Percentiles rank a stretch among this genome's conserved stretches.
Conservation (phyloP, 2,888 invertebrate species). For the Thecocarcelia acutangulata region DNA sequence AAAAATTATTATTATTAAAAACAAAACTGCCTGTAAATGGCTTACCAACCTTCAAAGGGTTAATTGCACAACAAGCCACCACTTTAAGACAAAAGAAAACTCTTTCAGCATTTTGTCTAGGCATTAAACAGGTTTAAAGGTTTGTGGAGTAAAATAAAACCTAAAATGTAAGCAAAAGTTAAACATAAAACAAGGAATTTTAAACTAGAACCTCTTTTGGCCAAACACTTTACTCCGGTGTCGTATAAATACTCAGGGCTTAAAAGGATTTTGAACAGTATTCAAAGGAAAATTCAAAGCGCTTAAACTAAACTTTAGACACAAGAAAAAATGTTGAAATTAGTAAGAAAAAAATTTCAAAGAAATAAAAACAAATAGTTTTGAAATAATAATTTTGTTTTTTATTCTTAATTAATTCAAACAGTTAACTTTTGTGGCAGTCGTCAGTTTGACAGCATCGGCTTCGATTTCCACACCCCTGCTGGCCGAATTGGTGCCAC, state of each 20-base stretch:
- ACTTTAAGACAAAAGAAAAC: neutral
- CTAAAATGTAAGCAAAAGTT: neutral
- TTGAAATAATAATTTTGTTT: neutral
- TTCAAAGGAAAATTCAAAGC: neutral
- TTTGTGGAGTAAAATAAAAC: neutral
- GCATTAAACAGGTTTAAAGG: slow-evolving; percentile 32
- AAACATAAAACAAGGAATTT: slow-evolving; percentile 5
- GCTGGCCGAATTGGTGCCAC: slow-evolving; percentile 70
- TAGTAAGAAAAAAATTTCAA: slow-evolving; percentile 47
- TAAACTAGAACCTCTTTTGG: slow-evolving; percentile 34
- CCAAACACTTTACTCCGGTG: neutral
- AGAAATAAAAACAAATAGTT: neutral
- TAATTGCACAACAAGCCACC: slow-evolving; percentile 15
- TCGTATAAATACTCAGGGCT: slow-evolving; percentile 40
- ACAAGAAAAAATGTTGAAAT: slow-evolving; percentile 48
- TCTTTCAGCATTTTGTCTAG: slow-evolving; percentile 19
- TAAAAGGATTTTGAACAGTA: slow-evolving; percentile 13
- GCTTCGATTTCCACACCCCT: slow-evolving; percentile 73
- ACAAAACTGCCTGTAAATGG: too few species aligned
- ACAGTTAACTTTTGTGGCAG: slow-evolving; percentile 43
- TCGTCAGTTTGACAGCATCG: slow-evolving; percentile 55
- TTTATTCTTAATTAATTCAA: neutral
- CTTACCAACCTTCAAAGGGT: slow-evolving; percentile 6
- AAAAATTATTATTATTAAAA: too few species aligned
- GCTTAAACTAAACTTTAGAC: slow-evolving; percentile 10